Evolutionary conservation across 2,888 invertebrate species (phyloP).

Genomic region (Heliconius charithonia): DNA sequence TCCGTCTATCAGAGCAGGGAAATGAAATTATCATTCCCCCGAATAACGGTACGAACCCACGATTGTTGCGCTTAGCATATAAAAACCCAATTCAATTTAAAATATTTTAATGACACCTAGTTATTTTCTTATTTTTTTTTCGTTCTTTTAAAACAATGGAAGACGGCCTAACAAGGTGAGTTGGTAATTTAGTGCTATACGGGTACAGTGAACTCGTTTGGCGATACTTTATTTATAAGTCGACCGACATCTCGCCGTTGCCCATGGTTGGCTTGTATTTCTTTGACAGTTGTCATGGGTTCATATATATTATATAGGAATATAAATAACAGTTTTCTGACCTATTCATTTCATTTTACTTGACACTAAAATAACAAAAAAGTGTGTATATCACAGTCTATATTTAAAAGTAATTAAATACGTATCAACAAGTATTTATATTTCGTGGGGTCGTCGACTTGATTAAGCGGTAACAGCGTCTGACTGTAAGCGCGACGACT

Average conservation of each 20-base stretch:
- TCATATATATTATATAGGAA: too few relatives aligned
- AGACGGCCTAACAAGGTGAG: not conserved
- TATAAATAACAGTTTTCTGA: not conserved
- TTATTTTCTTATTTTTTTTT: not conserved
- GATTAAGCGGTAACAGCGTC: too few relatives aligned
- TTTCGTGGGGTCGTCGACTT: too few relatives aligned
- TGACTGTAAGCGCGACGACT: too few relatives aligned
- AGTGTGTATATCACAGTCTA: not conserved
- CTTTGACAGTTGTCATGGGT: not conserved
- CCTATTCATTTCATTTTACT: not conserved
- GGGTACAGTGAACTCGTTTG: conserved; percentile 12
- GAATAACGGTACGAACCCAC: too few relatives aligned
- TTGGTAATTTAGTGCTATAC: not conserved
- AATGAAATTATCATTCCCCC: too few relatives aligned
- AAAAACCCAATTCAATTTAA: not conserved
- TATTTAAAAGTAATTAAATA: too few relatives aligned
- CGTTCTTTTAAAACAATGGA: not conserved
- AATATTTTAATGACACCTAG: not conserved
- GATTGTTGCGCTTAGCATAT: too few relatives aligned
- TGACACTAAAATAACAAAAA: not conserved
- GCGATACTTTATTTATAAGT: not conserved
- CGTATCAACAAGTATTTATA: too few relatives aligned
- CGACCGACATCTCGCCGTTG: too few relatives aligned
- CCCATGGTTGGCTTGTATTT: not conserved
- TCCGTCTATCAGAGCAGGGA: too few relatives aligned